Evolutionary conservation across 1,140 invertebrate genomes (phyloP).

Genomic region (Panagrolaimus sp.): DNA sequence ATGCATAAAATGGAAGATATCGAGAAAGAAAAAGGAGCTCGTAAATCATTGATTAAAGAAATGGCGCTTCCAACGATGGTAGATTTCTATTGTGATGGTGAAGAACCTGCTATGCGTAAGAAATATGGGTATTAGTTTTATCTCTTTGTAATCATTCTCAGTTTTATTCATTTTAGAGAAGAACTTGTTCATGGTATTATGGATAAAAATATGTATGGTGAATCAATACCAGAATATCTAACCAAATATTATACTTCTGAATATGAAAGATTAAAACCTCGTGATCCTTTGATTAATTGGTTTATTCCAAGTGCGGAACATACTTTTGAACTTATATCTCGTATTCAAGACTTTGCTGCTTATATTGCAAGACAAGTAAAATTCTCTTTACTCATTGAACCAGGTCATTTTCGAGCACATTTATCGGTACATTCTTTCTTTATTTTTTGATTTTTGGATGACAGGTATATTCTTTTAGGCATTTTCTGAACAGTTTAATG

Average conservation of each 20-base stretch:
- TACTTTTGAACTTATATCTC: slow-evolving; percentile 23
- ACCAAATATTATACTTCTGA: background rate
- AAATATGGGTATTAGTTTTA: no score
- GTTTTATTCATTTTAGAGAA: no score
- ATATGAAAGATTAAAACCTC: background rate
- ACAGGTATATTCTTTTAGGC: background rate
- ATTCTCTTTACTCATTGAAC: slow-evolving; percentile 50
- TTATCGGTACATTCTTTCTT: slow-evolving; percentile 34
- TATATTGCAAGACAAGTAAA: slow-evolving; percentile 20
- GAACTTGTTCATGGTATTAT: no score
- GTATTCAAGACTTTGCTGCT: slow-evolving; percentile 32
- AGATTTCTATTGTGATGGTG: no score
- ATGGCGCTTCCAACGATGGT: no score
- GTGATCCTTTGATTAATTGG: slow-evolving; percentile 23
- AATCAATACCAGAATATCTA: no score
- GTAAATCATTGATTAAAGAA: no score
- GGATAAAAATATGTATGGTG: no score
- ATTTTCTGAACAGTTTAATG: slow-evolving; percentile 41
- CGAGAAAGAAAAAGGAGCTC: no score
- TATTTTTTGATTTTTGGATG: background rate
- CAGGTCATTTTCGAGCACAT: slow-evolving; percentile 46
- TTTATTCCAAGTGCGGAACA: slow-evolving; percentile 21
- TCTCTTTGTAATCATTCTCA: no score
- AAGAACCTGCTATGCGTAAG: no score
- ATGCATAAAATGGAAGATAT: no score